Evolutionary conservation across 1,140 invertebrate species (phyloP).

Genomic region (Heliconius hermathena): DNA sequence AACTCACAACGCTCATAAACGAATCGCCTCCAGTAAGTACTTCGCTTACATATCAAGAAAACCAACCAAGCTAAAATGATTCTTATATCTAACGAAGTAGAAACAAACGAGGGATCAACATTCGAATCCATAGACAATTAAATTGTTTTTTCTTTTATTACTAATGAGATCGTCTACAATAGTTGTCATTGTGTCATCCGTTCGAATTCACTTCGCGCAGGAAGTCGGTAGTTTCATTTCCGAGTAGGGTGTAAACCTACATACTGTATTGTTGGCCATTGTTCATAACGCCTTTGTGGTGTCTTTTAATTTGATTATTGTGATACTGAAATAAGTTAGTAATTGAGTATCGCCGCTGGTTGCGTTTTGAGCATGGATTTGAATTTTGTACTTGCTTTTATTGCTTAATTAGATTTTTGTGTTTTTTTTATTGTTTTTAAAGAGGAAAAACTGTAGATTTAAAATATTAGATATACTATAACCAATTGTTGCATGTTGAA

Average conservation of each 20-base stretch:
- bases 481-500: no score
- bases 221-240: constrained; percentile 42
- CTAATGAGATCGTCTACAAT: constrained; percentile 77
- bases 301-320: constrained; percentile 1
- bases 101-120: neutral
- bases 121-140: constrained; percentile 30
- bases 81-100: neutral
- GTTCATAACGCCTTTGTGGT: constrained; percentile 17
- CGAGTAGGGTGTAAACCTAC: constrained; percentile 41
- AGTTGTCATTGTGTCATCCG: constrained; percentile 58
- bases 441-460: no score
- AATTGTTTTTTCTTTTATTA: constrained; percentile 76
- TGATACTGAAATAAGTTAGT: constrained; percentile 10
- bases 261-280: constrained; percentile 32
- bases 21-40: constrained; percentile 61
- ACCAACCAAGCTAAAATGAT: constrained; percentile 22
- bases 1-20: constrained; percentile 75
- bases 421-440: no score
- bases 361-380: neutral
- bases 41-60: constrained; percentile 42
- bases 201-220: constrained; percentile 38
- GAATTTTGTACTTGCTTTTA: neutral
- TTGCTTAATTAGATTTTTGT: no score
- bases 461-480: no score
- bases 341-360: neutral